phyloP scores from a whole-genome alignment of 2,113 vertebrate genomes.

The Brachirus orientalis region DNA sequence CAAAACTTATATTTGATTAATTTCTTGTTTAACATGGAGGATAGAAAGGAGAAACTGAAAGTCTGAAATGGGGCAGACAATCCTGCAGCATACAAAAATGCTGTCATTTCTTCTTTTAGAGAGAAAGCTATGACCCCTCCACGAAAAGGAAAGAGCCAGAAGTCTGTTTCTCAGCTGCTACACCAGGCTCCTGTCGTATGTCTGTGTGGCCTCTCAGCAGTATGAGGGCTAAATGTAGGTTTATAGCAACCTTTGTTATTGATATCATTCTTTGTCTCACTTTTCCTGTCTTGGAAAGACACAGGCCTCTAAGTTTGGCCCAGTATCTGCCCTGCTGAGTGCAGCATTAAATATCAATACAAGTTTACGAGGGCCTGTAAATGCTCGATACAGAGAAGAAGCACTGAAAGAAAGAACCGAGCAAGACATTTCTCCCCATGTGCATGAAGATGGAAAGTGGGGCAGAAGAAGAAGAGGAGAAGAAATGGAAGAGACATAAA shows the following conservation, averaged over 20 bases:
- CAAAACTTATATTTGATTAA: too few relatives aligned
- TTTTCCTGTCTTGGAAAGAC: conserved; percentile 53
- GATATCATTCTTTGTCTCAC: conserved; percentile 60
- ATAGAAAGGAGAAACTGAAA: too few relatives aligned
- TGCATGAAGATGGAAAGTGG: conserved; percentile 29
- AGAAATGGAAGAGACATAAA: conserved; percentile 16
- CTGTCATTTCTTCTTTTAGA: too few relatives aligned
- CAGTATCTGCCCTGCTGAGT: conserved; percentile 60
- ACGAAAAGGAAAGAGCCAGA: too few relatives aligned
- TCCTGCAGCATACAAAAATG: too few relatives aligned
- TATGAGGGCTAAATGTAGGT: conserved; percentile 10
- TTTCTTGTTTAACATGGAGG: too few relatives aligned
- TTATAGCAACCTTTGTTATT: conserved; percentile 70
- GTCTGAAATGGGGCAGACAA: too few relatives aligned
- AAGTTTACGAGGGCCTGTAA: conserved; percentile 73
- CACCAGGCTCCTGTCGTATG: neutral
- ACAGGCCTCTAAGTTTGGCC: conserved; percentile 43
- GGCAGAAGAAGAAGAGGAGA: conserved; percentile 12
- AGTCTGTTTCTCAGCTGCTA: neutral
- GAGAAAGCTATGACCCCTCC: too few relatives aligned
- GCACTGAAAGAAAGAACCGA: conserved; percentile 24
- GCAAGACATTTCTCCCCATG: neutral
- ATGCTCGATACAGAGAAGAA: conserved; percentile 43
- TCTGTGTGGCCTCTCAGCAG: conserved; percentile 23
- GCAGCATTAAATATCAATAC: conserved; percentile 81